Evolutionary conservation across 2,888 invertebrate genomes (phyloP).

Genomic region (Hedychridium roseum): DNA sequence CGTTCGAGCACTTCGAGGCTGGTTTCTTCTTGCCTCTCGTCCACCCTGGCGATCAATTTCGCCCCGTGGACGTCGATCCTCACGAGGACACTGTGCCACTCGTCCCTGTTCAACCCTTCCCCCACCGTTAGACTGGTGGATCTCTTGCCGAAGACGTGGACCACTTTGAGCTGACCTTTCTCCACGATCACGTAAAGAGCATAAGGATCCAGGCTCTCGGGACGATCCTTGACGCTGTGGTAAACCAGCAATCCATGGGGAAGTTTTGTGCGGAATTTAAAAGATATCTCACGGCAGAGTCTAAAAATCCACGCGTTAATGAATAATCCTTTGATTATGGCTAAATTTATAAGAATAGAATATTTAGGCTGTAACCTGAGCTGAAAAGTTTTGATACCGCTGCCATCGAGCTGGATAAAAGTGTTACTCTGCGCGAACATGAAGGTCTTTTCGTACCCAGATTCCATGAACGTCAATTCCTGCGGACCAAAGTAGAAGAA

Average conservation of each 20-base stretch:
- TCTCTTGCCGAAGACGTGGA: slow-evolving; percentile 89
- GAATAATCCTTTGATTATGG: no score
- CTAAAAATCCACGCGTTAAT: slow-evolving; percentile 59
- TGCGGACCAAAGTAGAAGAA: slow-evolving; percentile 47
- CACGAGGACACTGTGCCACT: slow-evolving; percentile 89
- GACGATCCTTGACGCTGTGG: slow-evolving; percentile 86
- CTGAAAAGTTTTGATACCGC: slow-evolving; percentile 88
- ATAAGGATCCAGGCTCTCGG: slow-evolving; percentile 85
- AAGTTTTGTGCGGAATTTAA: slow-evolving; percentile 85
- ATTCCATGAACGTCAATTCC: slow-evolving; percentile 85
- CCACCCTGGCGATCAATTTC: slow-evolving; percentile 85
- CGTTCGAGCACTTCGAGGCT: slow-evolving; percentile 84
- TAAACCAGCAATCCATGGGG: slow-evolving; percentile 90
- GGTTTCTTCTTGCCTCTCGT: slow-evolving; percentile 82
- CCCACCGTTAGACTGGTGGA: slow-evolving; percentile 87
- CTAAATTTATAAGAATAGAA: not conserved
- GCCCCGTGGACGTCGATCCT: slow-evolving; percentile 88
- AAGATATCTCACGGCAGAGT: slow-evolving; percentile 86
- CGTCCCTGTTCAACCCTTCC: slow-evolving; percentile 85
- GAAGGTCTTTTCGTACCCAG: slow-evolving; percentile 85
- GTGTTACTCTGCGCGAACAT: slow-evolving; percentile 92
- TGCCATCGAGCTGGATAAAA: slow-evolving; percentile 90
- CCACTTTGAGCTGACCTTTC: slow-evolving; percentile 90
- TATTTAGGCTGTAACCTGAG: slow-evolving; percentile 71
- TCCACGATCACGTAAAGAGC: slow-evolving; percentile 91